A percentile compares a stretch with the other conserved stretches of the same genome.
Conservation (phyloP, 1,140 invertebrate species). For the fruit fly (Drosophila melanogaster) region Release_6_plus_ISO1_MT NT_033777.3:28903501-28904000, state of each 20-base stretch:
- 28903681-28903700: constrained; percentile 18
- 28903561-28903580: constrained; percentile 62
- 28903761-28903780: constrained; percentile 36
- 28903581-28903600: constrained; percentile 29
- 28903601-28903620: constrained; percentile 11
- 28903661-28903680: constrained; percentile 75
- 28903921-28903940: constrained; percentile 81
- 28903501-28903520: constrained; percentile 62
- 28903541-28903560: constrained; percentile 42
- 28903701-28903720: constrained; percentile 36
- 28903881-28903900: constrained; percentile 28
- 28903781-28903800: constrained; percentile 32
- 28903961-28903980: constrained; percentile 36
- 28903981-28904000: constrained; percentile 63
- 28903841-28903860: constrained; percentile 43
- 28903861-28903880: constrained; percentile 72
- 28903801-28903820: constrained; percentile 26
- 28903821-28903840: constrained; percentile 27
- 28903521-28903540: constrained; percentile 29
- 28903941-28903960: constrained; percentile 36
- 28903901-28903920: constrained; percentile 58
- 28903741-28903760: constrained; percentile 30
- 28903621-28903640: neutral
- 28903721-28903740: constrained; percentile 33
- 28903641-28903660: constrained; percentile 28